A percentile compares a stretch with the other conserved stretches of the same genome.
Evolutionary conservation across 2,797 vertebrate genomes (phyloP).

Genomic region (Tragopan temminckii): DNA sequence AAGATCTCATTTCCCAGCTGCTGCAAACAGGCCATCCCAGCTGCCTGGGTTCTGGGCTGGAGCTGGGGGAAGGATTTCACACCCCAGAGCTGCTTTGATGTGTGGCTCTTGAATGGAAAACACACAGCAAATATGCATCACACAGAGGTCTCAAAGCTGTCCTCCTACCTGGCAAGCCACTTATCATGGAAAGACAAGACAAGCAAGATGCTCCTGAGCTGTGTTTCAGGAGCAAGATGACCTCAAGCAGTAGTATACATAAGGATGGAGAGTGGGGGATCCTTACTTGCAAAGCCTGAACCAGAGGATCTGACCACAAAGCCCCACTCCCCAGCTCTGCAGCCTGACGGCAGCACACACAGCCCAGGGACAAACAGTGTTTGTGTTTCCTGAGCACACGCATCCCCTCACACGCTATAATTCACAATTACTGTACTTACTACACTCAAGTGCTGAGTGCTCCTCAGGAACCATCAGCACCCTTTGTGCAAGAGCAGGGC

Average conservation of each 20-base stretch:
- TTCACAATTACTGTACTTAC: background rate
- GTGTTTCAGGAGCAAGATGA: background rate
- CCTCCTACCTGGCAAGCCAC: background rate
- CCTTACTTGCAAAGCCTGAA: background rate
- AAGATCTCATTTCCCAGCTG: background rate
- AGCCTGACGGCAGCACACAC: fast-evolving
- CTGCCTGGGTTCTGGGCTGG: background rate
- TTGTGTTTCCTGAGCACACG: background rate
- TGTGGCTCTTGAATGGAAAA: background rate
- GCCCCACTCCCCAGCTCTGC: background rate
- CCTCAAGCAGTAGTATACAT: background rate
- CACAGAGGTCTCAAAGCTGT: background rate
- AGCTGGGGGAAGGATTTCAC: background rate
- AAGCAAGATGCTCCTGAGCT: background rate
- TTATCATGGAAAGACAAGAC: background rate
- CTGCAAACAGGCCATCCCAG: background rate
- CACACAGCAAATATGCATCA: background rate
- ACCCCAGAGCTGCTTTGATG: background rate
- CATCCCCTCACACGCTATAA: background rate
- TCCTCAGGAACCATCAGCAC: background rate
- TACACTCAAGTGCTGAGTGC: background rate
- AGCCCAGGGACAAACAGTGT: background rate
- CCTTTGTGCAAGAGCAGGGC: background rate
- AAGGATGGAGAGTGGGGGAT: background rate
- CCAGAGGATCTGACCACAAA: background rate